Base-by-base conservation (phyloP, 2,113 vertebrate species). In the Serinus canaria region DNA sequence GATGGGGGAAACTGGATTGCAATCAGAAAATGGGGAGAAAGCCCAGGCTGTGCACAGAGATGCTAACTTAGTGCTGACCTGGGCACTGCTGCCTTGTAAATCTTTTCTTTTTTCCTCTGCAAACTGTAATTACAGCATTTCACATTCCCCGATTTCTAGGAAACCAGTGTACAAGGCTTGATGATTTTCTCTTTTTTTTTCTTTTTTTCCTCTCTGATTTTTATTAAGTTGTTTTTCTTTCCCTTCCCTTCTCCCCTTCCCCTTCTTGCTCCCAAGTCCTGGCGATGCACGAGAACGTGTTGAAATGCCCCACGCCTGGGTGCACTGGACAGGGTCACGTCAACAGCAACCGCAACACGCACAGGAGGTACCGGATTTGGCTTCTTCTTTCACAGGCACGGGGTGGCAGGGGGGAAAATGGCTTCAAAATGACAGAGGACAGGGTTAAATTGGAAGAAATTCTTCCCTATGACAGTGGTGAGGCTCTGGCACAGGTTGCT, bases 261-360 rank as follows among this genome's bases (percentile, higher is more conserved):
- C 90, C 37, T 75, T 80, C 70, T 87, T 0, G 6, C 87, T 44
- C 87, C 0, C 3, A 97, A 99, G 99, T 99, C 96, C 94, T 99
- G 98, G 99, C 99, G 72, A 99, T 99, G 99, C 99, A 99, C 27
- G 99, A 99, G 97, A 99, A 99, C 43, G 99, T 99, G 96, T 97
- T 99, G 96, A 99, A 99, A 98, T 99, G 99, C 95, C 99, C 99
- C 22, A 99, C 99, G 3, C 99, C 99, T 13, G 99, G 99, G 92
- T 99, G 99, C 97, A 99, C 99, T 4, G 99, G 99, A 93, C 99
- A 99, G 97, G 99, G 99, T 91, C 99, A 99, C 10, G 99, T 99
- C 91, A 99, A 99, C 98, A 99, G 99, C 98, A 99, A 99, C 98
- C 98, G 99, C 64, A 99, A 99, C 98, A 99, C 99, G 21, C 99